A percentile compares a stretch with the other conserved stretches of the same genome.
Evolutionary conservation across 2,888 invertebrate genomes (phyloP).

Genomic region (Octodonta nipae): DNA sequence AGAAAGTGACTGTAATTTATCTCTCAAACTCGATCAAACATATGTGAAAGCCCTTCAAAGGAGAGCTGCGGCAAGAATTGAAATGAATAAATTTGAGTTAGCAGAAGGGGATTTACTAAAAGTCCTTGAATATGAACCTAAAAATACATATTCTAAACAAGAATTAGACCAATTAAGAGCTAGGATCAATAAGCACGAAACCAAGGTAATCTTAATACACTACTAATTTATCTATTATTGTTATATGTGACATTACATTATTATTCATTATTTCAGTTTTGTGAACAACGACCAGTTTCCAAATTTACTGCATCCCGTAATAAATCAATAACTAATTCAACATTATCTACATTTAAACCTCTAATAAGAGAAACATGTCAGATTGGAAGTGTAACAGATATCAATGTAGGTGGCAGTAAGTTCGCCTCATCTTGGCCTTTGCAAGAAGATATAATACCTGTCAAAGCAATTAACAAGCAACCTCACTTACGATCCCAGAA

Average conservation of each 20-base stretch:
- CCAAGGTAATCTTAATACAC: too few species aligned
- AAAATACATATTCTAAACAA: slow-evolving; percentile 53
- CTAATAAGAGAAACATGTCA: too few species aligned
- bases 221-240: too few species aligned
- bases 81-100: slow-evolving; percentile 53
- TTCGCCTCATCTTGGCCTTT: slow-evolving; percentile 30
- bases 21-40: slow-evolving; percentile 60
- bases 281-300: slow-evolving; percentile 20
- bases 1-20: slow-evolving; percentile 67
- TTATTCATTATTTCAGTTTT: too few species aligned
- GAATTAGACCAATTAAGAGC: slow-evolving; percentile 43
- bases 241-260: too few species aligned
- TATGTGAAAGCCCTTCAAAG: slow-evolving; percentile 78
- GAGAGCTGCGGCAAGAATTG: slow-evolving; percentile 62
- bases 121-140: slow-evolving; percentile 63
- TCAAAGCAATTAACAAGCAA: slow-evolving; percentile 44
- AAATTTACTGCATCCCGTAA: slow-evolving; percentile 27
- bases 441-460: slow-evolving; percentile 27
- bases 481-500: slow-evolving; percentile 53
- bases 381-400: too few species aligned
- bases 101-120: slow-evolving; percentile 59
- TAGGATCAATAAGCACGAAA: slow-evolving; percentile 10
- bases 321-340: too few species aligned
- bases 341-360: too few species aligned
- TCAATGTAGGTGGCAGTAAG: slow-evolving; percentile 30